phyloP scores from a whole-genome alignment of 2,113 vertebrate genomes.

The Hemibagrus wyckioides region DNA sequence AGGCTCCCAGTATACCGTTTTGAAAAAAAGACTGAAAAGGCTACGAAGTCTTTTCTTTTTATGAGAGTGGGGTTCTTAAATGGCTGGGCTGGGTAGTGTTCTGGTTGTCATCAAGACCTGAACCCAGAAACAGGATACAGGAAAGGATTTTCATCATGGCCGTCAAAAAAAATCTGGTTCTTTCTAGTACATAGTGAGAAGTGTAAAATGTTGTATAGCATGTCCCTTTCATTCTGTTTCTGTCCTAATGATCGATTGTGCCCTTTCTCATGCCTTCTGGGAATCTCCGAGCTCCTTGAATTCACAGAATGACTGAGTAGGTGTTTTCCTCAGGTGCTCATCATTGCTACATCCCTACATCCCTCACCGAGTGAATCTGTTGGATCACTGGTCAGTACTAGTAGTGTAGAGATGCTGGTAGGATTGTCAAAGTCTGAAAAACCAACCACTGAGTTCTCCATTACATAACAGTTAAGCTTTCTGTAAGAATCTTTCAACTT shows the following conservation, averaged over 20 bases:
- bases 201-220: neutral
- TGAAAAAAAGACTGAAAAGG: neutral
- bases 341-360: neutral
- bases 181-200: neutral
- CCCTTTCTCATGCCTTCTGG: conserved; percentile 32
- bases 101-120: neutral
- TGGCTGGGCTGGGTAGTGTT: neutral
- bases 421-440: neutral
- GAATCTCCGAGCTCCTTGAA: neutral
- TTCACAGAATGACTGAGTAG: neutral
- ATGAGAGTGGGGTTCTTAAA: neutral
- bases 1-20: neutral
- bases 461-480: neutral
- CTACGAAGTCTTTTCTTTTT: neutral
- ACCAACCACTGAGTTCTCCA: neutral
- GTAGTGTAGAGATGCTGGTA: neutral
- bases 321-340: conserved; percentile 32
- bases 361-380: neutral
- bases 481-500: neutral
- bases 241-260: neutral
- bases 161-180: neutral
- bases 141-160: neutral
- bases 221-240: conserved; percentile 11
- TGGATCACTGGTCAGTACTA: neutral
- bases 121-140: neutral